Evolutionary conservation across 1,140 invertebrate genomes (phyloP).

Genomic region (Drosophila takahashii): DNA sequence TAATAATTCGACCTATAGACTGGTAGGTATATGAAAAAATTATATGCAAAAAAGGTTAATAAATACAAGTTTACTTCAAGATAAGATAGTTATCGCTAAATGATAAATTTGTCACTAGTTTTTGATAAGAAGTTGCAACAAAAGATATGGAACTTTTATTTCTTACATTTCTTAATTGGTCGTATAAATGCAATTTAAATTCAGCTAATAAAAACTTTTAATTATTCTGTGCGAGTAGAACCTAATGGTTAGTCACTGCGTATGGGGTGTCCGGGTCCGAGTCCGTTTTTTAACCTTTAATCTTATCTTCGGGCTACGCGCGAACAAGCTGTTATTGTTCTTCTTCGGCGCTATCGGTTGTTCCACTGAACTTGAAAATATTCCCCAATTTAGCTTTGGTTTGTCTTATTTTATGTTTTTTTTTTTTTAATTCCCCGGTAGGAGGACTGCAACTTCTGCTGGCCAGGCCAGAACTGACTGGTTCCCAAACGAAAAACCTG

Average conservation of each 20-base stretch:
- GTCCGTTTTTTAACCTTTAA: conserved; percentile 53
- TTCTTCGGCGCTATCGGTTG: conserved; percentile 34
- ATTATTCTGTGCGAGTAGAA: conserved; percentile 5
- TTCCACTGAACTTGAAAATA: conserved; percentile 35
- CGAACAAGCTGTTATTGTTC: conserved; percentile 24
- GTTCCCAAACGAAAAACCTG: not conserved
- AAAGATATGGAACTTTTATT: not conserved
- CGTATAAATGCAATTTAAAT: not conserved
- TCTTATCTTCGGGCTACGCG: conserved; percentile 42
- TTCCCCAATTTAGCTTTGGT: conserved; percentile 7
- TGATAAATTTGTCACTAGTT: not conserved
- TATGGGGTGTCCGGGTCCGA: conserved; percentile 14
- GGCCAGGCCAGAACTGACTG: conserved; percentile 33
- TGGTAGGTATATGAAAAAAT: not conserved
- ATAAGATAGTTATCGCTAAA: not conserved
- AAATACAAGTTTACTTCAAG: not conserved
- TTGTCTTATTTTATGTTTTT: not conserved
- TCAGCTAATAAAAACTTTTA: not conserved
- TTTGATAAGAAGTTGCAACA: not conserved
- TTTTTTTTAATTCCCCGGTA: not conserved
- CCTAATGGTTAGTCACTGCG: conserved; percentile 13
- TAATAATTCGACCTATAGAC: not conserved
- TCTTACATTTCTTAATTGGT: not conserved
- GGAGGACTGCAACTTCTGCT: conserved; percentile 33
- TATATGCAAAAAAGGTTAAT: not conserved